Evolutionary conservation across 2,113 vertebrate genomes (phyloP).

Genomic region (Oreochromis tanganicae): DNA sequence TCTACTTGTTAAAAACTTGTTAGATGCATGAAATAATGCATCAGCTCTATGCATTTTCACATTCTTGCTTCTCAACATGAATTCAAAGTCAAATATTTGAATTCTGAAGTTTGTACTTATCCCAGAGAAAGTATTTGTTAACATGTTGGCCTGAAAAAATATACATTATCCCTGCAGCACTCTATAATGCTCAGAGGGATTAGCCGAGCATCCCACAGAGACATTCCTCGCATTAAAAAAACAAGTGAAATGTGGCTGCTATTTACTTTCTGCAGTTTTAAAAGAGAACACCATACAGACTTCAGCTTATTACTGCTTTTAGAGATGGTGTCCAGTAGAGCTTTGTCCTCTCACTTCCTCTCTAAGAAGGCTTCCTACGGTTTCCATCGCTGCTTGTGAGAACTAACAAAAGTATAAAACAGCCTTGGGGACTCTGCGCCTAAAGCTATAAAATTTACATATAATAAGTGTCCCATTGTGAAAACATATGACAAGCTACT

Average conservation of each 20-base stretch:
- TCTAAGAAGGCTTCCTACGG: slow-evolving; percentile 23
- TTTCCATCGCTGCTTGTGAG: slow-evolving; percentile 30
- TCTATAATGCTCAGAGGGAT: not conserved
- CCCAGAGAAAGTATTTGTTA: not conserved
- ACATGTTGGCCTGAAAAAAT: not conserved
- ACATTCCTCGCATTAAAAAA: not conserved
- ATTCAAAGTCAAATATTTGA: not conserved
- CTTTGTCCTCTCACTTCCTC: slow-evolving; percentile 36
- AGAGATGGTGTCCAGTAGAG: slow-evolving; percentile 35
- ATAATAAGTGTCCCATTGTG: slow-evolving; percentile 60
- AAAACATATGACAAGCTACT: slow-evolving; percentile 55
- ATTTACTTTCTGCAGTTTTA: slow-evolving; percentile 1
- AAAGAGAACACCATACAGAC: not conserved
- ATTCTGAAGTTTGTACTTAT: not conserved
- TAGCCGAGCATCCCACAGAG: slow-evolving; percentile 7
- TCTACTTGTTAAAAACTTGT: not conserved
- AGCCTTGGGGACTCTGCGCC: slow-evolving; percentile 40
- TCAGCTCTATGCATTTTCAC: not conserved
- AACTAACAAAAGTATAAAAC: slow-evolving; percentile 56
- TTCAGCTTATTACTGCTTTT: slow-evolving; percentile 14
- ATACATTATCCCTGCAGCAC: not conserved
- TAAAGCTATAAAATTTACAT: slow-evolving; percentile 63
- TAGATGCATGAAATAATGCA: not conserved
- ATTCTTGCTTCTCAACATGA: not conserved
- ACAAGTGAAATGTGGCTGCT: not conserved